Conservation (phyloP, 1,140 invertebrate species). For the Mylabris phalerata region DNA sequence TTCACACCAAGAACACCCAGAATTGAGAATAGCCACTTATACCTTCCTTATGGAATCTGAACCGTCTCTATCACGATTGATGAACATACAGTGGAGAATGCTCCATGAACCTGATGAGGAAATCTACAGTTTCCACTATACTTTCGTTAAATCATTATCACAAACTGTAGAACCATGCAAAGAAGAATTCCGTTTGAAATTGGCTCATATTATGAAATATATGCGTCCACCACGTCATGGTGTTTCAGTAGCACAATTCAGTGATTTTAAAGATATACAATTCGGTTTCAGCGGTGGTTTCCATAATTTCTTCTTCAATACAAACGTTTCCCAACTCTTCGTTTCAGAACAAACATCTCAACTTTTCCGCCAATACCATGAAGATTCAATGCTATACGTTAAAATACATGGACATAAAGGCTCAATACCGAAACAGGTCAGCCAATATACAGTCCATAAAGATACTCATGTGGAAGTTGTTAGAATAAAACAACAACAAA, state of each 20-base stretch:
- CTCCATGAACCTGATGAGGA: slow-evolving; percentile 37
- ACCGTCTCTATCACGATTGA: slow-evolving; percentile 33
- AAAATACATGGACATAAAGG: not conserved
- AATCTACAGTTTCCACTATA: slow-evolving; percentile 44
- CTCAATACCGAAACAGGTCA: not conserved
- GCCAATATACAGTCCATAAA: not conserved
- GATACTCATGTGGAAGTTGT: slow-evolving; percentile 1
- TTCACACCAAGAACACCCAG: slow-evolving; percentile 32
- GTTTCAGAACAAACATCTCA: not conserved
- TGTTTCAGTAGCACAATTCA: slow-evolving; percentile 13
- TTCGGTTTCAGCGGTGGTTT: slow-evolving; percentile 10
- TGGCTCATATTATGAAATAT: slow-evolving; percentile 24
- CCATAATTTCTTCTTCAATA: not conserved
- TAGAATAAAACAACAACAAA: not conserved
- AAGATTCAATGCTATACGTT: slow-evolving; percentile 1
- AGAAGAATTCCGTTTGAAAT: slow-evolving; percentile 31
- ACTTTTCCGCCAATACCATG: not conserved
- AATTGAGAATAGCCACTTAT: slow-evolving; percentile 40
- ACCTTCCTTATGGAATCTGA: slow-evolving; percentile 39
- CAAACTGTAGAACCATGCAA: slow-evolving; percentile 40
- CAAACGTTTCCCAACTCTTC: slow-evolving; percentile 1
- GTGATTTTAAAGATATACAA: slow-evolving; percentile 15
- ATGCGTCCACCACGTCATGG: slow-evolving; percentile 10
- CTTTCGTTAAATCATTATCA: slow-evolving; percentile 39
- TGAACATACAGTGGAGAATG: slow-evolving; percentile 44